Percentiles rank a stretch among this genome's conserved stretches.
Conservation (phyloP, 2,888 invertebrate genomes). For the Dexiosoma caninum region DNA sequence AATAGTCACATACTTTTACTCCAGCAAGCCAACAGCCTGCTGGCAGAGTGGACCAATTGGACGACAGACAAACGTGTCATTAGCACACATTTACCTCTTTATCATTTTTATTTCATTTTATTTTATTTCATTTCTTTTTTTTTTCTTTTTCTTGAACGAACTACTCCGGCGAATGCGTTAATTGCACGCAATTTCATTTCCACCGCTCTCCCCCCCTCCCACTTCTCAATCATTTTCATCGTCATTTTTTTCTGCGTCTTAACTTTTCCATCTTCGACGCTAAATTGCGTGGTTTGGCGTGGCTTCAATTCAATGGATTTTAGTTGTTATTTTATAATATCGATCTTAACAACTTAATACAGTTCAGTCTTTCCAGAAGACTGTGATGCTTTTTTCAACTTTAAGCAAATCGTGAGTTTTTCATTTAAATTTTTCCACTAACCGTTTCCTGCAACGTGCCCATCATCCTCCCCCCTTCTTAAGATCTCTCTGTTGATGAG, state of each 20-base stretch:
- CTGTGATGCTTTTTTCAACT: conserved; percentile 25
- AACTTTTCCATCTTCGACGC: not conserved
- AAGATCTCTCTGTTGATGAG: not conserved
- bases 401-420: conserved; percentile 58
- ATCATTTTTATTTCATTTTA: conserved; percentile 23
- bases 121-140: not conserved
- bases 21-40: not conserved
- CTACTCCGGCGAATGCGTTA: conserved; percentile 42
- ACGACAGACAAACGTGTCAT: conserved; percentile 15
- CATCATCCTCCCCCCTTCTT: not conserved
- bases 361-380: conserved; percentile 26
- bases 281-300: conserved; percentile 47
- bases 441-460: not conserved
- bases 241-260: not conserved
- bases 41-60: not conserved
- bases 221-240: not conserved
- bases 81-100: conserved; percentile 41
- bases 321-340: conserved; percentile 52
- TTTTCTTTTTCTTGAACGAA: not conserved
- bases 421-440: conserved; percentile 33
- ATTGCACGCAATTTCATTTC: conserved; percentile 57
- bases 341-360: conserved; percentile 63
- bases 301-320: conserved; percentile 53
- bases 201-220: not conserved
- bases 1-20: not conserved